phyloP scores from a whole-genome alignment of 1,140 invertebrate genomes.

The Scaptodrosophila lebanonensis region DNA sequence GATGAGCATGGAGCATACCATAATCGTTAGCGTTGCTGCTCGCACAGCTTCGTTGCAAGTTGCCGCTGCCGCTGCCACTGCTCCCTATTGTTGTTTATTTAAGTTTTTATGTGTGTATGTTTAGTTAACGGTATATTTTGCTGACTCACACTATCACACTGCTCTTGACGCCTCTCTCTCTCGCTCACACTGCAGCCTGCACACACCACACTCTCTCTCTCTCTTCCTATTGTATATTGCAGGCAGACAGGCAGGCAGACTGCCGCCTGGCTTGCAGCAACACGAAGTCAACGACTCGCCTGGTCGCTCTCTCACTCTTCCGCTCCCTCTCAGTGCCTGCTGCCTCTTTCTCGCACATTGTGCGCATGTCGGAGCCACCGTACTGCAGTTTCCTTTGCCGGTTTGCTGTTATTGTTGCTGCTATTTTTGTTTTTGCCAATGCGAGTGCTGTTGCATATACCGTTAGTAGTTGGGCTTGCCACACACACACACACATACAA shows the following conservation, averaged over 20 bases:
- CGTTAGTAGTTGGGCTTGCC: neutral
- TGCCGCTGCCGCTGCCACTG: neutral
- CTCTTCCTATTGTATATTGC: no score
- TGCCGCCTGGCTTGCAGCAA: neutral
- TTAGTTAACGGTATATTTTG: slow-evolving; percentile 70
- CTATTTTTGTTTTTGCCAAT: slow-evolving; percentile 37
- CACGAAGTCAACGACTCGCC: slow-evolving; percentile 4
- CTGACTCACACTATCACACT: slow-evolving; percentile 39
- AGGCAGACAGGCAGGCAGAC: no score
- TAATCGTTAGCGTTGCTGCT: neutral
- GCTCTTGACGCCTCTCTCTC: slow-evolving; percentile 5
- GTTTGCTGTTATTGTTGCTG: slow-evolving; percentile 34
- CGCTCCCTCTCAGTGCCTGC: neutral
- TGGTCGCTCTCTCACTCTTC: slow-evolving; percentile 11
- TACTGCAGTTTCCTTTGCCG: slow-evolving; percentile 42
- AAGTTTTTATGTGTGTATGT: slow-evolving; percentile 75
- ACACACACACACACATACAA: no score
- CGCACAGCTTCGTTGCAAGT: neutral
- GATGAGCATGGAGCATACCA: slow-evolving; percentile 9
- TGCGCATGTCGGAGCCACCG: slow-evolving; percentile 57
- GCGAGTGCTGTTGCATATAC: neutral
- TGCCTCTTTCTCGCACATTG: slow-evolving; percentile 7
- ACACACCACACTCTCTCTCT: slow-evolving; percentile 3
- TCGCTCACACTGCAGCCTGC: slow-evolving; percentile 11
- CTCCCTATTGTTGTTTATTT: slow-evolving; percentile 72